phyloP scores from a whole-genome alignment of 2,797 vertebrate genomes.

The Streptopelia turtur region DNA sequence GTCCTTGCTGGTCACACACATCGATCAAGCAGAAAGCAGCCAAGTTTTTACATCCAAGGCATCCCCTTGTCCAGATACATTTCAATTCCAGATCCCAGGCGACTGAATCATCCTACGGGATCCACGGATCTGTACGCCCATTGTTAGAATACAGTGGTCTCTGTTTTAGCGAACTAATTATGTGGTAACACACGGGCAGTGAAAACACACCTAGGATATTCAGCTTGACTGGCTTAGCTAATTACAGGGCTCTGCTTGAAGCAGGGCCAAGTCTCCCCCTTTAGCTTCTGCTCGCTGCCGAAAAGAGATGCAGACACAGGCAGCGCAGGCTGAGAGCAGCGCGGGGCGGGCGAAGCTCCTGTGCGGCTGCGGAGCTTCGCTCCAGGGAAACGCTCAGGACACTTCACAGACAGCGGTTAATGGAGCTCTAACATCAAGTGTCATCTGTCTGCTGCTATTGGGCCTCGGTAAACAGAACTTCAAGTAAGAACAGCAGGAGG shows the following conservation, averaged over 20 bases:
- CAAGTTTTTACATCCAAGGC: background rate
- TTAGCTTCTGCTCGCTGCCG: conserved; percentile 12
- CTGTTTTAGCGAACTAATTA: conserved; percentile 35
- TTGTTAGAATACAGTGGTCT: background rate
- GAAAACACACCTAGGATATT: conserved; percentile 15
- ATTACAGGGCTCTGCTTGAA: conserved; percentile 20
- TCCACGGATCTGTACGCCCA: background rate
- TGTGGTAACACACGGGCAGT: background rate
- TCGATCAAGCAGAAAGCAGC: background rate
- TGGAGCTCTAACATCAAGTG: background rate
- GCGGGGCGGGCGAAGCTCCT: background rate
- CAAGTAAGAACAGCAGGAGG: background rate
- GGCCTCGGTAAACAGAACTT: background rate
- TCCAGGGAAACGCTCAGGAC: background rate
- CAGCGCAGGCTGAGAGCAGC: background rate
- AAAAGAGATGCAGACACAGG: background rate
- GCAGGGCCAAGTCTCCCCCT: conserved; percentile 34
- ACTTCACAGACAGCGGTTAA: background rate
- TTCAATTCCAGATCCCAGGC: background rate
- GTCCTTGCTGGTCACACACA: background rate
- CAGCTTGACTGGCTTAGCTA: conserved; percentile 3
- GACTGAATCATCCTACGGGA: background rate
- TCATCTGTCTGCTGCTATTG: background rate
- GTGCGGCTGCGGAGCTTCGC: background rate
- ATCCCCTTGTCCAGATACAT: background rate